phyloP scores from a whole-genome alignment of 2,113 vertebrate genomes.

The Holacanthus passer region DNA sequence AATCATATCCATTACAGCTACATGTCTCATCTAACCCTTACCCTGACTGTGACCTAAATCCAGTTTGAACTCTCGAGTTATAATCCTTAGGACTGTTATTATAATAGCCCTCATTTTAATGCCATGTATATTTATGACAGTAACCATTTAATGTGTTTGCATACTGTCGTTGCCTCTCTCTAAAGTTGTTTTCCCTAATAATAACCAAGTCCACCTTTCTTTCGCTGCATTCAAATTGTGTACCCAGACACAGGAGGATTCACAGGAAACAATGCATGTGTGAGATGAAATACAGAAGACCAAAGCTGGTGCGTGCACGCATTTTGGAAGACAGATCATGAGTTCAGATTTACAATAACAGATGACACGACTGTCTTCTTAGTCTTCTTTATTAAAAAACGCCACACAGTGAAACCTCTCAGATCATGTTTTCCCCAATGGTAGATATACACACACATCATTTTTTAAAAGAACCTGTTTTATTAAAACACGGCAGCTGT shows the following conservation, averaged over 20 bases:
- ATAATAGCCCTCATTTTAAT: too few relatives aligned
- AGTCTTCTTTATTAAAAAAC: background rate
- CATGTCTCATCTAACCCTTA: background rate
- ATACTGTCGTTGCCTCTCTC: background rate
- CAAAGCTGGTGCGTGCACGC: background rate
- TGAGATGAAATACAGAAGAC: background rate
- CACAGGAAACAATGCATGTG: background rate
- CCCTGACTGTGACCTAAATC: background rate
- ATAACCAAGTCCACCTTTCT: background rate
- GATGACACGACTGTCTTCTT: background rate
- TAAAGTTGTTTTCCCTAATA: background rate
- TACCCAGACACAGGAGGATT: background rate
- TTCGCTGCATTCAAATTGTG: background rate
- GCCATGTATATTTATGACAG: background rate
- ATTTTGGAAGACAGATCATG: background rate
- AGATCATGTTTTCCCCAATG: background rate
- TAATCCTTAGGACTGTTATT: background rate
- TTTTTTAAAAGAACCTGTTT: background rate
- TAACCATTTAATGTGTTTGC: background rate
- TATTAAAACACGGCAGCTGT: background rate
- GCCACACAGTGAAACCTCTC: background rate
- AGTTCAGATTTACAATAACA: background rate
- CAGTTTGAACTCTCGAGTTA: background rate
- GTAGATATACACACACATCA: background rate
- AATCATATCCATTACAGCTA: background rate